Evolutionary conservation across 2,113 vertebrate genomes (phyloP), one percentile per base, ranked within the genome.

Genomic region (Osmerus mordax): DNA sequence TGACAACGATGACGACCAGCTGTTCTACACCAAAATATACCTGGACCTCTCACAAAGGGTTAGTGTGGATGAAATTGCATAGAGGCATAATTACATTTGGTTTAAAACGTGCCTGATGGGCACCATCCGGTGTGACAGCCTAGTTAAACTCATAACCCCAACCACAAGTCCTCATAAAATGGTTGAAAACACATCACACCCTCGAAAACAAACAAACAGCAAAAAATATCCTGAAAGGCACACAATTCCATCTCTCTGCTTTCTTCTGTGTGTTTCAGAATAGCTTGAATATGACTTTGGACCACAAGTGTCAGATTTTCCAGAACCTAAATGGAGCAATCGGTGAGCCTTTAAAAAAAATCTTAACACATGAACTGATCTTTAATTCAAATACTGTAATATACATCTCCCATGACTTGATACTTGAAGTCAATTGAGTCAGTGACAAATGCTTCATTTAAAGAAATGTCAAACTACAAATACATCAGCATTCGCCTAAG

Each of bases 11-110:
- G 97, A 99, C 21, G 97, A 99, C 86, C 97, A 98, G 83, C 95
- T 99, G 29, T 99, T 99, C 86, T 99, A 99, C 83, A 97, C 97
- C 14, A 99, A 99, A 90, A 91, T 97, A 84, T 98, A 97, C 74
- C 66, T 99, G 85, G 94, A 99, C 75, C 91, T 25, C 14, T 29
- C 28, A 72, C 90, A 96, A 79, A 92, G 96, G 88, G 89, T 91
- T 60, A 86, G 95, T 88, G 64, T 60, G 51, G 47, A 29, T n/a
- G 54, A 32, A 9, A 6, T 63, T 15, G 63, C 36, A 13, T 53
- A 56, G 25, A 18, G 14, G 29, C 32, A 19, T 52, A 59, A 23
- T n/a, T 18, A 60, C 3, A 5, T 11, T 63, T 41, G 28, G n/a
- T 60, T 23, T 59, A 21, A 51, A 0, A 2, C 21, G 21, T 68